Evolutionary conservation across 2,797 vertebrate genomes (phyloP), one percentile per base, ranked within the genome.

Genomic region (Enteromius treurensis): DNA sequence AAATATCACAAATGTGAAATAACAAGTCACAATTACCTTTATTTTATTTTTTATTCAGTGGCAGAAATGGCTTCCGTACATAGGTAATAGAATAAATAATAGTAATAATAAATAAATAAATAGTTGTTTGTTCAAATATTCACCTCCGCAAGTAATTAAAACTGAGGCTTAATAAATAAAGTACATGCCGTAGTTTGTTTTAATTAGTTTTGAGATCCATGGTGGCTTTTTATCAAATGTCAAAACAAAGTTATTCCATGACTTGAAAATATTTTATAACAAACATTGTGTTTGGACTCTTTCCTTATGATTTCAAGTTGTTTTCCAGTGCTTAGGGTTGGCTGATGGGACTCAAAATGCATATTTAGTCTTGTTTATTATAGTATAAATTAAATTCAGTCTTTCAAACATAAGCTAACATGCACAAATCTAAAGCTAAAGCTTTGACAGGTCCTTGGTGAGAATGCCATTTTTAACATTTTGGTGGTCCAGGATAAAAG

Each of bases 401-500:
- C 26, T 26, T 26, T 70, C 42, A 21, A 74, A 29, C 29, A 53
- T 5, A 1, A 53, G 9, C 34, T 32, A 34, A 37, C 3, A 55
- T 74, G 5, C 0, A 3, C 8, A 76, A 40, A 37, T 76, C 6
- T 40, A 40, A 55, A 10, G 21, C 53, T 42, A 14, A 58, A 26
- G 14, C n/a, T 60, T 42, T 76, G 74, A 42, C 51, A 60, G 34
- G 23, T 4, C 26, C 53, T 15, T 76, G 34, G 34, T 76, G n/a
- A 60, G n/a, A 76, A 42, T 60, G 7, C 14, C 11, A 37, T 55
- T 34, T 21, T 55, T 19, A 53, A 4, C 34, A 51, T 75, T 37
- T 75, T 40, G 32, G 32, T 75, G 32, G 73, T 75, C 73, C 21
- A 32, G 73, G 32, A 55, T 58, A 23, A 75, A 75, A 75, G 73